phyloP scores from a whole-genome alignment of 2,797 vertebrate species.

The Peromyscus nudipes region DNA sequence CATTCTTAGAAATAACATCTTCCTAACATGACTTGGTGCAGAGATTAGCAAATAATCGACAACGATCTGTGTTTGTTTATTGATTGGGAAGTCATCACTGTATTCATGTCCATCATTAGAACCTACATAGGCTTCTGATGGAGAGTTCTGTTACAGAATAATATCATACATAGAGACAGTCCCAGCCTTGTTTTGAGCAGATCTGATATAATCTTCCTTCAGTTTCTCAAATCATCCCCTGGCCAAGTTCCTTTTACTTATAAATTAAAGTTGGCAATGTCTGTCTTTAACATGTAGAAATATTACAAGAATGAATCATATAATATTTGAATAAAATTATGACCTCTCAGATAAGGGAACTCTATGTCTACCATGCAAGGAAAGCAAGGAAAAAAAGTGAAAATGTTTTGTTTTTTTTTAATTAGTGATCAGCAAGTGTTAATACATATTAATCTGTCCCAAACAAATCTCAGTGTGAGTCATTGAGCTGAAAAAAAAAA shows the following conservation, averaged over 20 bases:
- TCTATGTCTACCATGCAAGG: background rate
- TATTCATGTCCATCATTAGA: background rate
- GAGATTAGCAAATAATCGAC: background rate
- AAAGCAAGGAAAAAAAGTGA: background rate
- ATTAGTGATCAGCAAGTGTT: slow-evolving; percentile 27
- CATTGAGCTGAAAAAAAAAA: slow-evolving; percentile 56
- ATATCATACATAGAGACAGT: background rate
- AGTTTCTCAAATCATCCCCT: background rate
- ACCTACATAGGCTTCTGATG: background rate
- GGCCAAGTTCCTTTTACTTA: slow-evolving; percentile 33
- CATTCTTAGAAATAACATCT: slow-evolving; percentile 56
- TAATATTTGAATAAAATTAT: background rate
- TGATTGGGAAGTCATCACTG: background rate
- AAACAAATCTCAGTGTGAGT: slow-evolving; percentile 39
- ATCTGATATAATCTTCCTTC: background rate
- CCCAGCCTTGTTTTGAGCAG: background rate
- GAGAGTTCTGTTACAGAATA: background rate
- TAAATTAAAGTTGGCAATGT: slow-evolving; percentile 3
- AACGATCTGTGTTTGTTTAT: background rate
- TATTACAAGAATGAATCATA: background rate
- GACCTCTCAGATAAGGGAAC: background rate
- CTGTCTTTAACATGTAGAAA: slow-evolving; percentile 1
- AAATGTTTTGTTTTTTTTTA: background rate
- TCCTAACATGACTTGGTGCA: background rate
- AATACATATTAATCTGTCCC: background rate